Percentiles rank a stretch among this genome's conserved stretches.
These are phyloP conservation scores for Phoenicopterus ruber DNA, from an alignment of 2,113 vertebrate genomes.

Conservation along the genomic window DNA sequence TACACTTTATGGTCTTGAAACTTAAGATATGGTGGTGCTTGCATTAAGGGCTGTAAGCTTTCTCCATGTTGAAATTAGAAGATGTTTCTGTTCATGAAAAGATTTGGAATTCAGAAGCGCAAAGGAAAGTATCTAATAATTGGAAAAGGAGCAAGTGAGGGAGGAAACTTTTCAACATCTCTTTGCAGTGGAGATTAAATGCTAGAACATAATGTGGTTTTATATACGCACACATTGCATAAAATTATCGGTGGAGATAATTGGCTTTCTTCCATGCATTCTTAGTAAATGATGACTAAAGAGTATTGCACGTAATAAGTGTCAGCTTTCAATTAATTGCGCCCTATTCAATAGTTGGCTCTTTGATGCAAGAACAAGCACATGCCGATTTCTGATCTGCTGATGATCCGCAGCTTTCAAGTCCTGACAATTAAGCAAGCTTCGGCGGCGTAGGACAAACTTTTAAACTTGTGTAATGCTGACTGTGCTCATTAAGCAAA, in stretches of 20 bases:
- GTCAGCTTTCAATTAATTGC: not conserved
- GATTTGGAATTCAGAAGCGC: not conserved
- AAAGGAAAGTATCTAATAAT: not conserved
- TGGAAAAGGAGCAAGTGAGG: not conserved
- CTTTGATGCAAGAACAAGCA: not conserved
- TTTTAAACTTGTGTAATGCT: accelerated
- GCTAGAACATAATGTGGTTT: not conserved
- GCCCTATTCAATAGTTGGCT: not conserved
- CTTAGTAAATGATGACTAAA: not conserved
- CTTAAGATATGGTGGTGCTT: not conserved
- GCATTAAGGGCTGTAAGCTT: not conserved
- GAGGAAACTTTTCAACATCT: not conserved
- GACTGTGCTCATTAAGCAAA: accelerated
- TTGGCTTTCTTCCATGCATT: not conserved
- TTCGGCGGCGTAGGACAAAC: accelerated
- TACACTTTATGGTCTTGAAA: not conserved
- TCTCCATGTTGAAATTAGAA: accelerated
- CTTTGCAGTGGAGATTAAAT: not conserved
- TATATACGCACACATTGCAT: not conserved
- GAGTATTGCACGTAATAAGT: not conserved
- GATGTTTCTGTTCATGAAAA: not conserved
- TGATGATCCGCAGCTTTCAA: not conserved
- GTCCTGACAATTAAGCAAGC: not conserved
- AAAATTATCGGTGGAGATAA: not conserved
- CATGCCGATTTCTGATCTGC: no score